Conservation (phyloP, 2,113 vertebrate species). For the Ammodytes marinus region DNA sequence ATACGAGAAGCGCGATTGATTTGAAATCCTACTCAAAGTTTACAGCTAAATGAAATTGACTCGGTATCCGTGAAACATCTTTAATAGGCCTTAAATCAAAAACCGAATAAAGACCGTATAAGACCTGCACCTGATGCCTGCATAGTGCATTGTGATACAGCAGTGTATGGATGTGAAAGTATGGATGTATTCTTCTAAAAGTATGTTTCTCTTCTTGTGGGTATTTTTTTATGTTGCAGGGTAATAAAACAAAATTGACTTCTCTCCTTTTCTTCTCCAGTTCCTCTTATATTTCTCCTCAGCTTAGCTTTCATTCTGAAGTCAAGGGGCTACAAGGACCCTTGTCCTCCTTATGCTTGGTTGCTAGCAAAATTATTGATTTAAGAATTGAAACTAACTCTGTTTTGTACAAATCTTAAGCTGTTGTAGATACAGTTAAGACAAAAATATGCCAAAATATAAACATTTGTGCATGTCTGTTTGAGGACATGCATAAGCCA, state of each 20-base stretch:
- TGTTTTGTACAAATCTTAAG: neutral
- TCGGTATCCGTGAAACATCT: conserved; percentile 57
- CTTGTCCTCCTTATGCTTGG: neutral
- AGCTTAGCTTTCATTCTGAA: conserved; percentile 6
- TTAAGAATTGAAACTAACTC: neutral
- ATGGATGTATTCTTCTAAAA: neutral
- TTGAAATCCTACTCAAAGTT: conserved; percentile 63
- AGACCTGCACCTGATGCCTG: conserved; percentile 36
- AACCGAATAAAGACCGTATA: conserved; percentile 47
- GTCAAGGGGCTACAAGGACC: neutral
- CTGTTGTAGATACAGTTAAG: neutral
- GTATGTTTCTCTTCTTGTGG: neutral
- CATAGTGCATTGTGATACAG: conserved; percentile 10
- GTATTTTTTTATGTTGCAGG: neutral
- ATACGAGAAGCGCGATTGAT: conserved; percentile 71
- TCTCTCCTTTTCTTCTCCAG: neutral
- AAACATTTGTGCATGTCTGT: neutral
- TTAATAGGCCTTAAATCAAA: conserved; percentile 57
- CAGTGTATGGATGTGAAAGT: neutral
- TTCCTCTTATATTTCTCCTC: neutral
- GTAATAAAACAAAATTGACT: neutral
- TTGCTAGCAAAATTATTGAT: conserved; percentile 3
- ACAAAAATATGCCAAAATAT: neutral
- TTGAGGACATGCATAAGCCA: conserved; percentile 9
- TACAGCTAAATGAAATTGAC: conserved; percentile 74